These are phyloP conservation scores for Norana najaformis DNA, from an alignment of 2,888 invertebrate genomes.

Conservation along the genomic window DNA sequence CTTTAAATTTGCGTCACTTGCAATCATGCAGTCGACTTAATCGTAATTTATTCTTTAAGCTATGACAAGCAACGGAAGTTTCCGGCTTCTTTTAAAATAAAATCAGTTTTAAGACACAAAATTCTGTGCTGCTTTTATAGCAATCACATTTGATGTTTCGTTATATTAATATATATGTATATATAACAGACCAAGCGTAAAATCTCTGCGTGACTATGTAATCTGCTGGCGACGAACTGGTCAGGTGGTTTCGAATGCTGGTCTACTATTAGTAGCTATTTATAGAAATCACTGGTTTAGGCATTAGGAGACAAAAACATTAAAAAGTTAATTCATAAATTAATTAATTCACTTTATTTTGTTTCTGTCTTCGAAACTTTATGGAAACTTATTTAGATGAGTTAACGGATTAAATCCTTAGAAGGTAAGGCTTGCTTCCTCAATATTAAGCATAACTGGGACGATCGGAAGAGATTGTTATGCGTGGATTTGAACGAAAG, in stretches of 20 bases:
- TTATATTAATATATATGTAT: neutral
- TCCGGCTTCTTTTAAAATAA: neutral
- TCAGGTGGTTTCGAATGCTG: constrained; percentile 1
- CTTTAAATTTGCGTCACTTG: too few species aligned
- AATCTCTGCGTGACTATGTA: neutral
- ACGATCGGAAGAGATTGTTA: constrained; percentile 10
- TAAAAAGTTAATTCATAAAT: constrained; percentile 13
- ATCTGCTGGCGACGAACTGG: neutral
- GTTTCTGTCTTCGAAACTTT: neutral
- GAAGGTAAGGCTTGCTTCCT: neutral
- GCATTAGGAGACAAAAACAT: neutral
- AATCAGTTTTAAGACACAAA: neutral
- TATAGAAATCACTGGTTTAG: constrained; percentile 4
- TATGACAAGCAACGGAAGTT: neutral
- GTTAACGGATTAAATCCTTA: constrained; percentile 13
- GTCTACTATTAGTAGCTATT: constrained; percentile 5
- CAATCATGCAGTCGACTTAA: neutral
- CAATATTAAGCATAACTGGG: neutral
- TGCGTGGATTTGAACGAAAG: neutral
- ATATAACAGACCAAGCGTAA: neutral
- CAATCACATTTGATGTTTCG: too few species aligned
- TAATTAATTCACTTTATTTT: neutral
- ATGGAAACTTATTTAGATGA: neutral
- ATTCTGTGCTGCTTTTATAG: neutral
- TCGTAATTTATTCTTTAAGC: neutral